Evolutionary conservation across 1,140 invertebrate genomes (phyloP).

Genomic region (Lepidotrigona ventralis): DNA sequence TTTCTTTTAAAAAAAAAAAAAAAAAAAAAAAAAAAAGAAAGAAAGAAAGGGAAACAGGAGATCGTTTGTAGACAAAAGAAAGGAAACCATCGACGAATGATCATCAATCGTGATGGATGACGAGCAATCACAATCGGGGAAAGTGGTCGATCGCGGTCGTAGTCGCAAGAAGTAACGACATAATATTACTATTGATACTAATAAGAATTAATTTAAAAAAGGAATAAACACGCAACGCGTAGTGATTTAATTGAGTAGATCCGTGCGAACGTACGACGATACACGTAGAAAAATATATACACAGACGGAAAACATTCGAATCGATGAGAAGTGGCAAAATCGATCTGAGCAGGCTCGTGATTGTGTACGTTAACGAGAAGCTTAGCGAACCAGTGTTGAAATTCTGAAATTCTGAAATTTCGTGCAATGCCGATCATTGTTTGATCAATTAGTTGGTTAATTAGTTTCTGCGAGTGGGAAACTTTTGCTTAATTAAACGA

Average conservation of each 20-base stretch:
- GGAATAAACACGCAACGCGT: slow-evolving; percentile 19
- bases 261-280: neutral
- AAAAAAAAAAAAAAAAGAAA: neutral
- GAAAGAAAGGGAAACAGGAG: slow-evolving; percentile 3
- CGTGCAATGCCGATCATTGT: too few relatives aligned
- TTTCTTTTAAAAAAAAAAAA: neutral
- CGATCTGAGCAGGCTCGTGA: slow-evolving; percentile 26
- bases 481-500: neutral
- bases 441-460: too few relatives aligned
- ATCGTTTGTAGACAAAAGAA: neutral
- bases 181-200: neutral
- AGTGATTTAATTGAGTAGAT: slow-evolving; percentile 40
- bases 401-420: too few relatives aligned
- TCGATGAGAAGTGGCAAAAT: slow-evolving; percentile 23
- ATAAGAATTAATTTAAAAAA: slow-evolving; percentile 16
- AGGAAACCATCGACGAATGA: slow-evolving; percentile 24
- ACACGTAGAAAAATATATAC: neutral
- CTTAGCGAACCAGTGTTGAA: slow-evolving; percentile 14
- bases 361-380: neutral
- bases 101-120: slow-evolving; percentile 7
- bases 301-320: slow-evolving; percentile 1
- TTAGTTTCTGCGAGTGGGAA: neutral
- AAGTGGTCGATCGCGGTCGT: slow-evolving; percentile 14
- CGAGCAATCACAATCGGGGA: slow-evolving; percentile 5
- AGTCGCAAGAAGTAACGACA: slow-evolving; percentile 9